Evolutionary conservation across 2,113 vertebrate genomes (phyloP).

Genomic region (Tyrannus savana): DNA sequence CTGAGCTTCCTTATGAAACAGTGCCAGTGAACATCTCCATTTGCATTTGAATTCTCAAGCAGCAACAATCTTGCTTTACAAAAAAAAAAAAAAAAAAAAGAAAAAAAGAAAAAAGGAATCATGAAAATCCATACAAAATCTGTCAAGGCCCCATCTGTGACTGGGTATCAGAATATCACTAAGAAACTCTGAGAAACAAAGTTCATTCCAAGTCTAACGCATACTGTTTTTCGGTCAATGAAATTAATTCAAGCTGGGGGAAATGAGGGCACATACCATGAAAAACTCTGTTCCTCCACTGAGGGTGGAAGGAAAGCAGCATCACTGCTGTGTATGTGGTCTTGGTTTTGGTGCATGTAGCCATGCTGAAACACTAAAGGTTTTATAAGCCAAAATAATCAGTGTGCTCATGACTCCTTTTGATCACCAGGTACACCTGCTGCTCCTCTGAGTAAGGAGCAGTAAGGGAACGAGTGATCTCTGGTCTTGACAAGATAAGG

Average conservation of each 20-base stretch:
- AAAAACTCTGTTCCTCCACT: background rate
- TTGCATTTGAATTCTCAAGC: conserved; percentile 39
- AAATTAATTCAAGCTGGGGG: conserved; percentile 24
- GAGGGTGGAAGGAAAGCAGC: background rate
- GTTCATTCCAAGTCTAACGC: conserved; percentile 42
- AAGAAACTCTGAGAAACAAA: conserved; percentile 43
- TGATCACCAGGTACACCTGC: background rate
- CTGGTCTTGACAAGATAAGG: background rate
- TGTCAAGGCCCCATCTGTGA: conserved; percentile 46
- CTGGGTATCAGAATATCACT: conserved; percentile 19
- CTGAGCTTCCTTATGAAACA: conserved; percentile 5
- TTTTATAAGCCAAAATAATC: background rate
- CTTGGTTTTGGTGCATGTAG: background rate
- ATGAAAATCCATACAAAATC: conserved; percentile 49
- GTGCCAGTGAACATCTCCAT: conserved; percentile 6
- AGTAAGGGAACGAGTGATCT: background rate
- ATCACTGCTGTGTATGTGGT: background rate
- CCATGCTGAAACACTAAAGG: background rate
- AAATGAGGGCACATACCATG: background rate
- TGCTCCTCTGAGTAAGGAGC: background rate
- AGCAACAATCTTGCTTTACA: background rate
- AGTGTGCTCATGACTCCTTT: background rate
- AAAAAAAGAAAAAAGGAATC: background rate
- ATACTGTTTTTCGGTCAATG: background rate
- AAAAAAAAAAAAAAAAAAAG: background rate